Base-by-base conservation (phyloP, 1,140 invertebrate species). In the Lysiphlebus fabarum region DNA sequence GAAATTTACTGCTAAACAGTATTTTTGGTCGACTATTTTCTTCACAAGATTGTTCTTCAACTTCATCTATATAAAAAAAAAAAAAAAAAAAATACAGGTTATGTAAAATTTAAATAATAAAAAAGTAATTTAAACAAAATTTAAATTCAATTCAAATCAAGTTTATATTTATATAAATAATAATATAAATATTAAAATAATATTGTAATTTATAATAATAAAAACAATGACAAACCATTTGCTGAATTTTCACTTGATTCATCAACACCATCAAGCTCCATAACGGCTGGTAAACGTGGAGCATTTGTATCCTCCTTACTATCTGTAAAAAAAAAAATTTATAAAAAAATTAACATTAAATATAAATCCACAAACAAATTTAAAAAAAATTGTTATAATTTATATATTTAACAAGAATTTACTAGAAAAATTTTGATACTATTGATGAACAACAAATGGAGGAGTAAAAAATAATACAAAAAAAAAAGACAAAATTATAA, bases 231-330 rank as follows among this genome's bases (percentile, higher is more conserved):
- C 64, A 62, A 64, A 74, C 73, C 74, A 61, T 68, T 72, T 6
- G 66, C 58, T 4, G 70, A 70, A 65, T 76, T 71, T 54, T 68
- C 68, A 12, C 67, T 67, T 4, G 71, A 68, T 26, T 76, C 72
- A 9, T 71, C 70, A 6, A 73, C 70, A 2, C 70, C 70, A 43
- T 75, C 70, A n/a, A 74, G 63, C 42, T 79, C 75, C 67, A 77
- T 70, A 7, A 69, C 65, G 51, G 68, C 64, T 14, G 65, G 60
- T 9, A 73, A 58, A 58, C 69, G 65, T 14, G 67, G 68, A 47
- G 61, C 65, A 57, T 70, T 70, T 8, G 47, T 62, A 44, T 67
- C 67, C 40, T 78, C 72, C 47, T 58, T 56, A 55, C 51, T 70
- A 59, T 73, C 74, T 77, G 56, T 51, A 65, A 14, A 47, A 67